phyloP scores from a whole-genome alignment of 1,140 invertebrate genomes.

The Pogonomyrmex californicus region DNA sequence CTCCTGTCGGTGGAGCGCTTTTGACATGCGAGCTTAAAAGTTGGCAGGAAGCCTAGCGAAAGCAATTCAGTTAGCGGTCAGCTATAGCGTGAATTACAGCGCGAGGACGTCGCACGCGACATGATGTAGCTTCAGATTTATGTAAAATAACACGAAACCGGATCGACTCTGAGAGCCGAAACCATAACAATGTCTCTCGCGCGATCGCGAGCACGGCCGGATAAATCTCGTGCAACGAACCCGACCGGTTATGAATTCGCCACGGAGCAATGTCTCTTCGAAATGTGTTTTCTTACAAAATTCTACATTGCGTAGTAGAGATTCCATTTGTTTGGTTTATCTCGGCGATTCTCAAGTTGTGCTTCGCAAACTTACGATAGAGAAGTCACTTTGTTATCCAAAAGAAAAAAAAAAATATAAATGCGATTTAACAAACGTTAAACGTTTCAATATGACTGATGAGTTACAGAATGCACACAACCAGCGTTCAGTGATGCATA shows the following conservation, averaged over 20 bases:
- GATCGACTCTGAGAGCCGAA: constrained; percentile 46
- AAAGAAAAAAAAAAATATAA: constrained; percentile 3
- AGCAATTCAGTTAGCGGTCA: constrained; percentile 30
- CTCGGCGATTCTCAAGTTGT: constrained; percentile 5
- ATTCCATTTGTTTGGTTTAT: constrained; percentile 46
- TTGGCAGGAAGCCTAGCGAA: constrained; percentile 58
- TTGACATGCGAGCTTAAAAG: constrained; percentile 61
- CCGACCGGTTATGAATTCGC: constrained; percentile 66
- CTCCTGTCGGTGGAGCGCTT: constrained; percentile 29
- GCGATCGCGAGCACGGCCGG: constrained; percentile 23
- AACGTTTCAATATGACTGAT: neutral
- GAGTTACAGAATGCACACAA: neutral
- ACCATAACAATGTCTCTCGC: constrained; percentile 73
- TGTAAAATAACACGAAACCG: constrained; percentile 69
- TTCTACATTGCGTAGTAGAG: constrained; percentile 25
- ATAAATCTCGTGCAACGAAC: constrained; percentile 66
- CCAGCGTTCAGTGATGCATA: neutral
- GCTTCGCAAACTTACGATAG: neutral
- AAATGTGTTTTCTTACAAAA: constrained; percentile 65
- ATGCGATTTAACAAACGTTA: neutral
- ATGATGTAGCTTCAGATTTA: constrained; percentile 65
- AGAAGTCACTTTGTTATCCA: neutral
- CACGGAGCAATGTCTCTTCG: constrained; percentile 42
- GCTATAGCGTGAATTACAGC: constrained; percentile 37
- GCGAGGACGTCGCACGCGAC: constrained; percentile 51